Evolutionary conservation across 2,113 vertebrate species (phyloP).

Genomic region (Rattus rattus): DNA sequence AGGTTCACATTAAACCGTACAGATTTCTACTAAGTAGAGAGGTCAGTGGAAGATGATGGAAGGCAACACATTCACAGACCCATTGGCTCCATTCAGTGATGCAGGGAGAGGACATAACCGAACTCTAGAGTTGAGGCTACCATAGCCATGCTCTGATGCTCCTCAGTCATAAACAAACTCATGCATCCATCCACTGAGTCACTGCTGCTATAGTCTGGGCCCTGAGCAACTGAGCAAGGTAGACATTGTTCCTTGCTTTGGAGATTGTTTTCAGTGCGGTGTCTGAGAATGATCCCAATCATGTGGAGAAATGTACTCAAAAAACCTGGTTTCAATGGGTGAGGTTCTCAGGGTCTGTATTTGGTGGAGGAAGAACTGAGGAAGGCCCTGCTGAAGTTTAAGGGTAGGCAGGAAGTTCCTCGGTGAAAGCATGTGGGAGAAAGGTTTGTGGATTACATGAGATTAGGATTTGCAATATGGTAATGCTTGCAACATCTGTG

Average conservation of each 20-base stretch:
- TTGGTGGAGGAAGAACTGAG: background rate
- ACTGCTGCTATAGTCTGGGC: background rate
- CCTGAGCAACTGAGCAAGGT: background rate
- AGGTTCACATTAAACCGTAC: background rate
- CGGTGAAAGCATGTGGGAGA: background rate
- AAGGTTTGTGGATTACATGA: background rate
- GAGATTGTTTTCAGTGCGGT: background rate
- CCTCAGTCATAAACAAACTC: background rate
- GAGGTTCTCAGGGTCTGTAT: background rate
- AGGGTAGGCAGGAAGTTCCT: background rate
- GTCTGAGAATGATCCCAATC: background rate
- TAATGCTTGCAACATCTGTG: background rate
- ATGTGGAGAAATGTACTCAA: background rate
- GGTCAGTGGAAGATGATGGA: background rate
- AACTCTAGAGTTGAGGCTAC: background rate
- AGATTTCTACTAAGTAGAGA: background rate
- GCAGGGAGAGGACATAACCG: background rate
- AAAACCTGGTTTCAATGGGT: background rate
- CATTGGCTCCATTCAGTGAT: background rate
- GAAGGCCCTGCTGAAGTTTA: background rate
- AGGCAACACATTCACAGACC: background rate
- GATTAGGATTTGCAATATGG: background rate
- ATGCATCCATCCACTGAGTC: background rate
- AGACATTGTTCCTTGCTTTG: background rate
- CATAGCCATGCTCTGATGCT: background rate